Base-by-base conservation (phyloP, 2,113 vertebrate species). In the Caloenas nicobarica region DNA sequence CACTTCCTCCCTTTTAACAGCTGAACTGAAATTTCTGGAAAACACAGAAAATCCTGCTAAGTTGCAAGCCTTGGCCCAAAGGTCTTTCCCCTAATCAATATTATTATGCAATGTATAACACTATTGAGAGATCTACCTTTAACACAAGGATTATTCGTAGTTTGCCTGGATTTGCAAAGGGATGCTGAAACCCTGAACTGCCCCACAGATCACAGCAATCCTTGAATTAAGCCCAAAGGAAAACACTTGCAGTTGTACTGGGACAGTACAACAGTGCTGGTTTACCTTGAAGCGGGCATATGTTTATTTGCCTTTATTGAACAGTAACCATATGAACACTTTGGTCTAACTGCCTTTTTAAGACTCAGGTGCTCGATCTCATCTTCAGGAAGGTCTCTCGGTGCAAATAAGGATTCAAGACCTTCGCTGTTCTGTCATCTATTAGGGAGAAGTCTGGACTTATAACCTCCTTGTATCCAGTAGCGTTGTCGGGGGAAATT, bases 1-100 rank as follows among this genome's bases (percentile, higher is more conserved):
- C 95, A 92, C 93, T 93, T 96, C 93, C 86, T 86, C 83, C 78
- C 66, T 93, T 94, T 90, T 83, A 88, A 42, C 88, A 94, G 82
- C 82, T 92, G 86, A 94, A 88, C 82, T 88, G 86, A 77, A 89
- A 93, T 92, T 56, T 85, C 89, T 94, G 73, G 93, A 91, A 94
- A 90, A 28, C 64, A 81, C 57, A 62, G 58, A 66, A 86, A 57
- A 79, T 82, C 34, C 70, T 76, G 38, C 53, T 82, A 44, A 51
- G 60, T 68, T 60, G 33, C 64, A 88, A 86, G 51, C 46, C 46
- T 33, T 70, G 78, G 23, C 58, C 74, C 85, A 58, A 70, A 93
- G 71, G 15, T 13, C 94, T 87, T 82, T 13, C 13, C 17, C 60
- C 16, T 25, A 48, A 29, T 19, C 54, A 48, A 50, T 83, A 51